Percentiles rank a stretch among this genome's conserved stretches.
phyloP scores from a whole-genome alignment of 2,113 vertebrate genomes.

The Dendropsophus ebraccatus region DNA sequence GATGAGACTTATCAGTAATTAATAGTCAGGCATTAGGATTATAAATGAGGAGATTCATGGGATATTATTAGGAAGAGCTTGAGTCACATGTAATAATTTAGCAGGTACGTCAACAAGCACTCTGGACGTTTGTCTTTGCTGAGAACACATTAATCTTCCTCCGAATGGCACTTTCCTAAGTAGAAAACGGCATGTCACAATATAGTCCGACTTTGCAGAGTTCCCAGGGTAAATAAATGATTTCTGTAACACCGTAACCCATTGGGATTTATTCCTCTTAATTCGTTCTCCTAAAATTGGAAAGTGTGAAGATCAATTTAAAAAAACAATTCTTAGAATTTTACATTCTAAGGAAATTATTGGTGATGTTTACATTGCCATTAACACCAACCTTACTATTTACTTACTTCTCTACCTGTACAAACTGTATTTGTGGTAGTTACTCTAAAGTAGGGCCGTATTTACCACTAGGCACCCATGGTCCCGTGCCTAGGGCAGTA shows the following conservation, averaged over 20 bases:
- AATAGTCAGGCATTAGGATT: constrained; percentile 12
- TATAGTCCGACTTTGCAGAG: background rate
- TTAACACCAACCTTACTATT: background rate
- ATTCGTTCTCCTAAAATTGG: background rate
- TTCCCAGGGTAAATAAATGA: background rate
- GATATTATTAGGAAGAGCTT: background rate
- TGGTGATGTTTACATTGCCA: too few species aligned
- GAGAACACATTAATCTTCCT: constrained; percentile 44
- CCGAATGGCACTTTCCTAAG: constrained; percentile 61
- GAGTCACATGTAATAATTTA: constrained; percentile 17
- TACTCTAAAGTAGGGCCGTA: too few species aligned
- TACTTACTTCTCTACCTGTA: too few species aligned
- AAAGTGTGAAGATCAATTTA: too few species aligned
- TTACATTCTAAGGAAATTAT: background rate
- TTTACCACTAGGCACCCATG: too few species aligned
- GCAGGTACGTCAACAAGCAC: constrained; percentile 12
- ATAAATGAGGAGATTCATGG: background rate
- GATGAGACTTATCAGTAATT: constrained; percentile 33
- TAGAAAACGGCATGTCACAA: background rate
- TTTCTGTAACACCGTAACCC: background rate
- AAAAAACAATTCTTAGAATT: too few species aligned
- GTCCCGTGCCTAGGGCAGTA: too few species aligned
- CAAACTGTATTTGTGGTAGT: too few species aligned
- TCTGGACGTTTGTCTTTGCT: background rate
- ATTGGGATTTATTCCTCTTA: background rate